A percentile compares a stretch with the other conserved stretches of the same genome.
phyloP scores from a whole-genome alignment of 2,113 vertebrate species.

The Numida meleagris region DNA sequence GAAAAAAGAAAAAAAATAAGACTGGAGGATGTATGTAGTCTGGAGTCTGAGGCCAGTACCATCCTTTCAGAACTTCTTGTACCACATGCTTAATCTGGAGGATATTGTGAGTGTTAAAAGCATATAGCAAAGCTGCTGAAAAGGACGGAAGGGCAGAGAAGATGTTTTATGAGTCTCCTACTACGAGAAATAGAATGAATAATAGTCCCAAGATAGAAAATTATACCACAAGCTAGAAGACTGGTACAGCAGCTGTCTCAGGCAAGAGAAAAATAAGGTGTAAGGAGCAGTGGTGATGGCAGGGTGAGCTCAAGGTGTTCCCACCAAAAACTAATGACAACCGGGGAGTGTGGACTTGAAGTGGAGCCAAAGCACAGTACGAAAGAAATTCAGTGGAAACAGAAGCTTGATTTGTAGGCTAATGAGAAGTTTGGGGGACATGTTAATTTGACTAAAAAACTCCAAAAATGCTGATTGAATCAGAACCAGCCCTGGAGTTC shows the following conservation, averaged over 20 bases:
- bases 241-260: neutral
- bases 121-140: neutral
- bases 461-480: neutral
- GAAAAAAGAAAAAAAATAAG: neutral
- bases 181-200: neutral
- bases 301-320: neutral
- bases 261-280: neutral
- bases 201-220: neutral
- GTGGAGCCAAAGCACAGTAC: neutral
- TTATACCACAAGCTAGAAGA: neutral
- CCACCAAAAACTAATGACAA: neutral
- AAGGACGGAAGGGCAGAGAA: neutral
- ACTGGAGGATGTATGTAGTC: neutral
- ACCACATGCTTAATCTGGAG: neutral
- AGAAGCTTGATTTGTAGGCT: neutral
- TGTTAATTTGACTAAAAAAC: neutral
- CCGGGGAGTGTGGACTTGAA: neutral
- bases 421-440: neutral
- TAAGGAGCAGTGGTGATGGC: neutral
- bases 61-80: neutral
- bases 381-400: neutral
- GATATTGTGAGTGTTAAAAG: neutral
- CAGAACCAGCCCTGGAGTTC: rapidly evolving
- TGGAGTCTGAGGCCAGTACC: neutral
- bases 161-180: neutral